Conservation (phyloP, 35 echinoderm and acorn worm species). For the Ophiothrix spiculata region DNA sequence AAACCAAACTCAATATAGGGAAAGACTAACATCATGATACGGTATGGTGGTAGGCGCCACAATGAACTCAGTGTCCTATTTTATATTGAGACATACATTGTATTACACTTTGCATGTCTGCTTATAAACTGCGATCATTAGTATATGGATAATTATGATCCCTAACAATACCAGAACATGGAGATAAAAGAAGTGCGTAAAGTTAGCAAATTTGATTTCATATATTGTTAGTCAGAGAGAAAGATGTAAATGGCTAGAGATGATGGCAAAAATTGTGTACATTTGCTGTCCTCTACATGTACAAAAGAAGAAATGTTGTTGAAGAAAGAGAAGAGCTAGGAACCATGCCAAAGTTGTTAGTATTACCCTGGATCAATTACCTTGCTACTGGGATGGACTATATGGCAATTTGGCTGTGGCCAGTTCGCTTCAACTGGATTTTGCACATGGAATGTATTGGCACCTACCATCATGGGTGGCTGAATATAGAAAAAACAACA, state of each 20-base stretch:
- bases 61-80: background rate
- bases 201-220: background rate
- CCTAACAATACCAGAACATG: no score
- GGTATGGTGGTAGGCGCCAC: slow-evolving; percentile 13
- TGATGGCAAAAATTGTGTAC: no score
- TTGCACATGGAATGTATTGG: slow-evolving; percentile 10
- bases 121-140: no score
- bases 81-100: no score
- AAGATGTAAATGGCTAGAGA: background rate
- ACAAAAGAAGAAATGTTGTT: background rate
- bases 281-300: no score
- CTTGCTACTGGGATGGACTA: background rate
- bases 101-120: no score
- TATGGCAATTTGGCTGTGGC: slow-evolving; percentile 5
- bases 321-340: background rate
- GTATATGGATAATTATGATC: no score
- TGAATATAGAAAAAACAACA: slow-evolving; percentile 11
- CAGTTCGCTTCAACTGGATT: slow-evolving; percentile 5
- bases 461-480: slow-evolving; percentile 3
- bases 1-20: no score
- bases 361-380: slow-evolving; percentile 8
- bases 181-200: background rate
- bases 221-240: background rate
- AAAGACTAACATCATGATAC: no score
- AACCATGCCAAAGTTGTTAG: slow-evolving; percentile 15